A percentile compares a stretch with the other conserved stretches of the same genome.
Conservation (phyloP, 2,888 invertebrate species). For the Halictus quadricinctus region DNA sequence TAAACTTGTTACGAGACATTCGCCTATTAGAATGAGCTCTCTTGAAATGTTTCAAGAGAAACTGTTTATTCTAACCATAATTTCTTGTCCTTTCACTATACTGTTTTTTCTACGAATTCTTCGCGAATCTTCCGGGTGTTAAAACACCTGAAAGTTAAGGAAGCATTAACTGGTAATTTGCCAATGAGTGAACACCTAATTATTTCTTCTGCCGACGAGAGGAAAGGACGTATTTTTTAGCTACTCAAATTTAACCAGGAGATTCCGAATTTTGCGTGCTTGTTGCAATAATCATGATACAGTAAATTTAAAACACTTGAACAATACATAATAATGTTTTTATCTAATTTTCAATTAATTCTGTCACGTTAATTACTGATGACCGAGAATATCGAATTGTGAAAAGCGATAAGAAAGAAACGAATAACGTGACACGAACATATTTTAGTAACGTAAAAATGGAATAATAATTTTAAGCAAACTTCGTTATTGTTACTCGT, state of each 20-base stretch:
- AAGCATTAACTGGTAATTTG: conserved; percentile 5
- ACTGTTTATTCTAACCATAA: background rate
- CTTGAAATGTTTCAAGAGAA: background rate
- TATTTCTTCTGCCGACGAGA: background rate
- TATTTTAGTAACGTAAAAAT: background rate
- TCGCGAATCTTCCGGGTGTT: background rate
- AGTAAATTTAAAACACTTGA: background rate
- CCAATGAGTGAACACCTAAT: background rate
- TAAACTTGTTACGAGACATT: conserved; percentile 27
- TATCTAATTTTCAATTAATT: background rate
- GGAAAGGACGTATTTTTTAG: background rate
- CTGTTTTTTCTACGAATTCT: background rate
- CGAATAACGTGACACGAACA: background rate
- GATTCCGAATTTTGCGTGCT: background rate
- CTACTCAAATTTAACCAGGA: background rate
- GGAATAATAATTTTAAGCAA: background rate
- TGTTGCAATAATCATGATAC: background rate
- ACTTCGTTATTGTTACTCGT: background rate
- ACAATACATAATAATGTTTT: background rate
- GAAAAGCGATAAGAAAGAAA: background rate
- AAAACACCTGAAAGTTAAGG: conserved; percentile 2
- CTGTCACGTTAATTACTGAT: background rate
- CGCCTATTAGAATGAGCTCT: conserved; percentile 10
- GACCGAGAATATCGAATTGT: background rate
- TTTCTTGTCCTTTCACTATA: background rate